Base-by-base conservation (phyloP, 2,888 invertebrate species). In the Neria commutata region DNA sequence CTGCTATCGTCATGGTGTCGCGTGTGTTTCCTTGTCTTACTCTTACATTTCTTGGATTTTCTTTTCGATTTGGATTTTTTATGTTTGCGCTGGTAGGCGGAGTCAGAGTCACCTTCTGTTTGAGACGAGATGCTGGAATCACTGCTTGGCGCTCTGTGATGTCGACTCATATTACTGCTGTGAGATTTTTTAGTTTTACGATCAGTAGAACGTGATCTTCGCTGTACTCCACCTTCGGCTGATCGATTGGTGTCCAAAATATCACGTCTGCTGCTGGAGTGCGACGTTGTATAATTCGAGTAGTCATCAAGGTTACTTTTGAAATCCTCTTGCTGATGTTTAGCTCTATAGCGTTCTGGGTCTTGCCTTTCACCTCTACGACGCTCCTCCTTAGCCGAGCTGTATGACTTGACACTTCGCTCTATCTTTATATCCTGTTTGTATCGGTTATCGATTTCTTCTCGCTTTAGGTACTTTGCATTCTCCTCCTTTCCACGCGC, bases 1-100 rank as follows among this genome's bases (percentile, higher is more conserved):
- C 60, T 47, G 17, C 56, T 56, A 19, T 53, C 54, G 1, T 56
- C 60, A 65, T 37, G 57, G 21, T 11, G 48, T 33, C 37, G 57
- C 21, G 29, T 42, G 61, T 21, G 62, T 3, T 67, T 59, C 40
- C 64, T 68, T 0, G 69, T 66, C 66, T 71, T 77, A 51, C 59
- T 66, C 46, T 71, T 76, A 0, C 68, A 57, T 45, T 76, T 73
- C 42, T 73, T 74, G 0, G 72, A 71, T 56, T 71, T 71, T 4
- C 63, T 60, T 58, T 72, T 77, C 56, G 69, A 73, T 45, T 68
- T 72, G 3, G 66, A 67, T 61, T 72, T 73, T 19, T 74, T 72
- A 50, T 72, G 70, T 19, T 70, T 70, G 3, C 68, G 69, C 17
- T 71, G 66, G 55, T 73, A 67, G 1, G 74, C 70, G 0, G 73